Conservation (phyloP, 35 echinoderm and acorn worm genomes). For the Heliocidaris erythrogramma region DNA sequence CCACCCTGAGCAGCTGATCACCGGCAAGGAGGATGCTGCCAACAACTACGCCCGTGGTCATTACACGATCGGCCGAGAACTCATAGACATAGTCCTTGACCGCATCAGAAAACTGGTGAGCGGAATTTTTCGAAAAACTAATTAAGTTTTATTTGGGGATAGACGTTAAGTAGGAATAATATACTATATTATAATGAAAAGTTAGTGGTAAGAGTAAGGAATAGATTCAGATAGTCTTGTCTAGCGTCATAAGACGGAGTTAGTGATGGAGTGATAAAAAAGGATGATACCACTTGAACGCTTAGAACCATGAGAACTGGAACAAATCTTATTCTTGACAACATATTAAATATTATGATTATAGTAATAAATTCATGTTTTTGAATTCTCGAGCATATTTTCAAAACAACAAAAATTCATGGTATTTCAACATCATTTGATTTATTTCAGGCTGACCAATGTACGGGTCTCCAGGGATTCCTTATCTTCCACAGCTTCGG, state of each 20-base stretch:
- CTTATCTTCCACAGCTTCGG: conserved; percentile 76
- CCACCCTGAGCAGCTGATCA: conserved; percentile 86
- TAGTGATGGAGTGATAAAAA: too few species aligned
- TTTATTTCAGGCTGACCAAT: conserved; percentile 51
- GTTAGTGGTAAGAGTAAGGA: too few species aligned
- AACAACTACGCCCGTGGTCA: conserved; percentile 90
- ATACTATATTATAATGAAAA: too few species aligned
- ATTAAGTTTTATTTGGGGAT: neutral
- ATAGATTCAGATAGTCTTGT: too few species aligned
- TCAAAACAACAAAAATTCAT: neutral
- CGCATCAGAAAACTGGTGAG: conserved; percentile 12
- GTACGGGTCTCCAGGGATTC: conserved; percentile 72
- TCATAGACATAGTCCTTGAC: neutral
- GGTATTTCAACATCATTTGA: neutral
- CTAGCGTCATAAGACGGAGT: too few species aligned
- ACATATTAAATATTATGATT: too few species aligned
- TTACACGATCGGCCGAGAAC: conserved; percentile 55
- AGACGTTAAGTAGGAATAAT: neutral
- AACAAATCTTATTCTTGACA: too few species aligned
- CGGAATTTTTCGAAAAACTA: too few species aligned
- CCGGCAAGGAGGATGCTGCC: conserved; percentile 84
- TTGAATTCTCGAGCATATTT: neutral
- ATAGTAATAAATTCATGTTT: too few species aligned
- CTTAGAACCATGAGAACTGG: too few species aligned
- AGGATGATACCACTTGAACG: too few species aligned